phyloP scores from a whole-genome alignment of 2,888 invertebrate species.

The Celastrina argiolus region DNA sequence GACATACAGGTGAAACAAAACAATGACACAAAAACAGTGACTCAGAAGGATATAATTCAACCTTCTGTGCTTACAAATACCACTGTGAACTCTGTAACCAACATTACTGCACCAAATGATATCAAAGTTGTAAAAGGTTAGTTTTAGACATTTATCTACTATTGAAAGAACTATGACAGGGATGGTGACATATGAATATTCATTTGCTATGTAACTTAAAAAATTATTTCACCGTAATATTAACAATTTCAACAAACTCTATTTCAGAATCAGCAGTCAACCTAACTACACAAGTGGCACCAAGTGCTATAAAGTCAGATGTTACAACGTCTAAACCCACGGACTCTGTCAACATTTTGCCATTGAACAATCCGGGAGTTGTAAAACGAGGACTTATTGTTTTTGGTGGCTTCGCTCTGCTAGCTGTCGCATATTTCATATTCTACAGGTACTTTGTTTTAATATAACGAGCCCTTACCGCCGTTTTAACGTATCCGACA shows the following conservation, averaged over 20 bases:
- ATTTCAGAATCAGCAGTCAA: slow-evolving; percentile 9
- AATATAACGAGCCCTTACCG: too few relatives aligned
- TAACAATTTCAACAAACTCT: too few relatives aligned
- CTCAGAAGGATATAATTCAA: background rate
- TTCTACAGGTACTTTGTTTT: slow-evolving; percentile 59
- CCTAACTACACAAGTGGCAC: slow-evolving; percentile 1
- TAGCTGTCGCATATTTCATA: slow-evolving; percentile 66
- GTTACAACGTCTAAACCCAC: slow-evolving; percentile 34
- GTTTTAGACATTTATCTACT: too few relatives aligned
- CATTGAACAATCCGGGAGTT: slow-evolving; percentile 59
- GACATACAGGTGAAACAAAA: background rate
- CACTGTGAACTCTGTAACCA: slow-evolving; percentile 29
- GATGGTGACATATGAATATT: too few relatives aligned
- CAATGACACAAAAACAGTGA: background rate
- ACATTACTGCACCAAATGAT: slow-evolving; percentile 17
- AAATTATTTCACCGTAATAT: too few relatives aligned
- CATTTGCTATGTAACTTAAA: too few relatives aligned
- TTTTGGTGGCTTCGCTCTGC: slow-evolving; percentile 66
- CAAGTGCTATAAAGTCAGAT: slow-evolving; percentile 25
- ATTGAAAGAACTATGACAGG: too few relatives aligned
- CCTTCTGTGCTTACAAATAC: background rate
- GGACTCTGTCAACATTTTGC: slow-evolving; percentile 26
- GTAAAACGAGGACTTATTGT: slow-evolving; percentile 66
- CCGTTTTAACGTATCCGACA: too few relatives aligned
- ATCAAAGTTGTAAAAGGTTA: slow-evolving; percentile 17